Evolutionary conservation across 2,797 vertebrate genomes (phyloP).

Genomic region (Salmo trutta): DNA sequence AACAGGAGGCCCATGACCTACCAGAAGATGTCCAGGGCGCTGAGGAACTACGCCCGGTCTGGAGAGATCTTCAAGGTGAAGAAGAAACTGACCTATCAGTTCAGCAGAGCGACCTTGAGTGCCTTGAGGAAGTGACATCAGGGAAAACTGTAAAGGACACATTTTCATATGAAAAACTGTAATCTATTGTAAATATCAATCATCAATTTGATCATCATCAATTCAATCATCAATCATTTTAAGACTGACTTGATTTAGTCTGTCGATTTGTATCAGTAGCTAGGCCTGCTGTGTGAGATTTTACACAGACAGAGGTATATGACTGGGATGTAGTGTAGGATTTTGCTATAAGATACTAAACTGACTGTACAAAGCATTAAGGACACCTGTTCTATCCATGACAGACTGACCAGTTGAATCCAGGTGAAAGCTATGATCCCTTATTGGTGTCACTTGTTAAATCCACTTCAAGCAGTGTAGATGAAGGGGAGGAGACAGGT

Average conservation of each 20-base stretch:
- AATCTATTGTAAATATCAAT: not conserved
- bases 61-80: conserved; percentile 84
- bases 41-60: conserved; percentile 79
- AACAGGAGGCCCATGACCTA: conserved; percentile 83
- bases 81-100: conserved; percentile 82
- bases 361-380: too few relatives aligned
- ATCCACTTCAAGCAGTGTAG: too few relatives aligned
- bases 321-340: not conserved
- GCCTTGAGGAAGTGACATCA: conserved; percentile 53
- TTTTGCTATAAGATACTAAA: not conserved
- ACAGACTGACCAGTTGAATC: too few relatives aligned
- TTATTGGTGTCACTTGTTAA: too few relatives aligned
- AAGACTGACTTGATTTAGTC: not conserved
- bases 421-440: too few relatives aligned
- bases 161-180: conserved; percentile 2
- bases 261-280: not conserved
- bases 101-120: conserved; percentile 68
- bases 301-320: not conserved
- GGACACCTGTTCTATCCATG: too few relatives aligned
- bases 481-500: too few relatives aligned
- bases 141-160: conserved; percentile 9
- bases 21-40: conserved; percentile 83
- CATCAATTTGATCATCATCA: not conserved
- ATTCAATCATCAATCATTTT: not conserved
- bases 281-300: not conserved